Evolutionary conservation across 2,888 invertebrate species (phyloP).

Genomic region (Acleris holmiana): DNA sequence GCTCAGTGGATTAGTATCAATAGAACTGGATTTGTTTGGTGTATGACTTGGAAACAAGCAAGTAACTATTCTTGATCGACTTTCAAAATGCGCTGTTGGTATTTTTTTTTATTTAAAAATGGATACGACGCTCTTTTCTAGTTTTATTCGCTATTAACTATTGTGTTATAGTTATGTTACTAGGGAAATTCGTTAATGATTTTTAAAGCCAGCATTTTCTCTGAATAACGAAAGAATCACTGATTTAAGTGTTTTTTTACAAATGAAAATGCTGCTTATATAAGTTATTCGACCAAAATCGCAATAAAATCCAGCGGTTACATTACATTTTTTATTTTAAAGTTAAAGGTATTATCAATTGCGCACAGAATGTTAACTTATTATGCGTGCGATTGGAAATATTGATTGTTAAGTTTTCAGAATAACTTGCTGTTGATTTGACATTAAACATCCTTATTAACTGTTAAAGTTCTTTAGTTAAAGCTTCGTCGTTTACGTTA

Average conservation of each 20-base stretch:
- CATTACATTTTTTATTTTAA: slow-evolving; percentile 81
- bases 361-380: slow-evolving; percentile 28
- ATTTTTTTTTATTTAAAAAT: slow-evolving; percentile 55
- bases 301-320: slow-evolving; percentile 65
- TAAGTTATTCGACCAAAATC: slow-evolving; percentile 37
- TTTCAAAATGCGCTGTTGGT: slow-evolving; percentile 70
- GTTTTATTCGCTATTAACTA: slow-evolving; percentile 68
- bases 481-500: slow-evolving; percentile 72
- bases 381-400: slow-evolving; percentile 36
- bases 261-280: slow-evolving; percentile 20
- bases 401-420: slow-evolving; percentile 76
- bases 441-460: slow-evolving; percentile 80
- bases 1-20: slow-evolving; percentile 69
- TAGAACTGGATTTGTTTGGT: slow-evolving; percentile 78
- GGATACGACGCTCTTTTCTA: slow-evolving; percentile 68
- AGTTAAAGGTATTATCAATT: slow-evolving; percentile 50
- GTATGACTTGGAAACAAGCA: slow-evolving; percentile 46
- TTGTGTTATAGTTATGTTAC: slow-evolving; percentile 70
- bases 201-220: slow-evolving; percentile 24
- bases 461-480: slow-evolving; percentile 68
- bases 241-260: neutral
- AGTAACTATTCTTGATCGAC: slow-evolving; percentile 48
- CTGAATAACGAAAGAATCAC: slow-evolving; percentile 3
- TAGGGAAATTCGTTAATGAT: slow-evolving; percentile 62
- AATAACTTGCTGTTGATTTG: slow-evolving; percentile 79